Conservation (phyloP, 2,113 vertebrate genomes). For the Mixornis gularis region DNA sequence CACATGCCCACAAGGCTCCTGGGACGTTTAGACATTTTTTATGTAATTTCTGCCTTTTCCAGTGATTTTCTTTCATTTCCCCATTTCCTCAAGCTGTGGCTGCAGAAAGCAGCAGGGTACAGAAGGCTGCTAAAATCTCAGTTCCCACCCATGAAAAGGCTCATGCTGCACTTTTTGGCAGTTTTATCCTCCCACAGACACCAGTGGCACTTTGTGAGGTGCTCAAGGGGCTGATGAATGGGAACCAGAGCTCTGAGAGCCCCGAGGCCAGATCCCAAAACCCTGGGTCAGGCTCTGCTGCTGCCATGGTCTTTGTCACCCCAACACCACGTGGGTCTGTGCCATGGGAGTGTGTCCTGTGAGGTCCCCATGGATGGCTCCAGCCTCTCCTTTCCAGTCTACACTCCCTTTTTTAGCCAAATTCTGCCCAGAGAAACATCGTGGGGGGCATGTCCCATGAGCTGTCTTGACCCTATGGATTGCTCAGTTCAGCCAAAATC, state of each 20-base stretch:
- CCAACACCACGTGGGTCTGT: rapidly evolving
- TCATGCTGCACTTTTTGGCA: background rate
- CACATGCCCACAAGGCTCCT: background rate
- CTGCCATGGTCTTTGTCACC: background rate
- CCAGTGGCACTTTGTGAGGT: background rate
- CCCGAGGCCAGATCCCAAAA: background rate
- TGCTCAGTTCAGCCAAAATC: background rate
- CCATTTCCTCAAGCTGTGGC: background rate
- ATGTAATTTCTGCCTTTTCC: background rate
- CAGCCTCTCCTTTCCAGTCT: background rate
- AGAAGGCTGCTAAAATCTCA: background rate
- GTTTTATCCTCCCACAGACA: background rate
- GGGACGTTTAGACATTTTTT: background rate
- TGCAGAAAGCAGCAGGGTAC: background rate
- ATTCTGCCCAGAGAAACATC: background rate
- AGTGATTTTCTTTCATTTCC: background rate
- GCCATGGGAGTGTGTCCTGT: background rate
- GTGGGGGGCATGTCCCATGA: background rate
- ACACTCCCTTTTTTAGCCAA: background rate
- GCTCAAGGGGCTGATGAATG: background rate
- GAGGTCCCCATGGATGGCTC: background rate
- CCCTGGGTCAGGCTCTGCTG: background rate
- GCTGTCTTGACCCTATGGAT: rapidly evolving
- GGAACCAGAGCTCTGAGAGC: background rate
- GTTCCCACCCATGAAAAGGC: background rate